phyloP scores from a whole-genome alignment of 1,140 invertebrate species.

The Riptortus pedestris region DNA sequence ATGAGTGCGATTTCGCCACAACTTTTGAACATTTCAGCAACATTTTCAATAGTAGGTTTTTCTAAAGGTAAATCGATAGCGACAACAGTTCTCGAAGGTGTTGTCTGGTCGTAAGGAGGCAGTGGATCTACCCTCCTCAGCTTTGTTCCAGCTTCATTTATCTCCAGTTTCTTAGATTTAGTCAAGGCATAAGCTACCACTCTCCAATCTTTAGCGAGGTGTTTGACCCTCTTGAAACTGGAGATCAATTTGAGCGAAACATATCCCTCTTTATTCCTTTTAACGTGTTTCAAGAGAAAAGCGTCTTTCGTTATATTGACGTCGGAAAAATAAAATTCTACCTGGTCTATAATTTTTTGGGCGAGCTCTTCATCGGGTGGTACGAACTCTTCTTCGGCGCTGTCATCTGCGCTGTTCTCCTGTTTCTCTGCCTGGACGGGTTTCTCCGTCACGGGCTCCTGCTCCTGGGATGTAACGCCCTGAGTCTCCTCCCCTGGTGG shows the following conservation, averaged over 20 bases:
- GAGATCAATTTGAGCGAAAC: constrained; percentile 89
- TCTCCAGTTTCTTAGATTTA: constrained; percentile 68
- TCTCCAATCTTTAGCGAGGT: constrained; percentile 85
- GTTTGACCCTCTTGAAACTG: constrained; percentile 84
- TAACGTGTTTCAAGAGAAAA: constrained; percentile 86
- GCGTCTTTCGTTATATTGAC: constrained; percentile 90
- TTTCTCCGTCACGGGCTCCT: constrained; percentile 34
- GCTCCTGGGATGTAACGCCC: background rate
- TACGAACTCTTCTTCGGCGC: constrained; percentile 33
- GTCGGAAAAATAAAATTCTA: constrained; percentile 91
- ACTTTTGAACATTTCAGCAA: constrained; percentile 73
- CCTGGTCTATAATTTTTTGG: constrained; percentile 66
- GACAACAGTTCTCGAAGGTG: constrained; percentile 79
- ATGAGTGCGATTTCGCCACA: constrained; percentile 83
- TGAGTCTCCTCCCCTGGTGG: constrained; percentile 3
- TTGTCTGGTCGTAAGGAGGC: constrained; percentile 81
- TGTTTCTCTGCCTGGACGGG: constrained; percentile 47
- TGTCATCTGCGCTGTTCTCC: constrained; percentile 36
- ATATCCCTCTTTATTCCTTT: constrained; percentile 87
- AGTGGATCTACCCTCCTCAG: constrained; percentile 73
- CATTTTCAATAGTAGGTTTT: constrained; percentile 71
- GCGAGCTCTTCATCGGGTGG: constrained; percentile 59
- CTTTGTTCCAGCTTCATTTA: constrained; percentile 85
- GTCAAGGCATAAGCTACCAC: constrained; percentile 74
- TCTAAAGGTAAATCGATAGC: constrained; percentile 74